Evolutionary conservation across 2,888 invertebrate genomes (phyloP).

Genomic region (Cerastis rubricosa): DNA sequence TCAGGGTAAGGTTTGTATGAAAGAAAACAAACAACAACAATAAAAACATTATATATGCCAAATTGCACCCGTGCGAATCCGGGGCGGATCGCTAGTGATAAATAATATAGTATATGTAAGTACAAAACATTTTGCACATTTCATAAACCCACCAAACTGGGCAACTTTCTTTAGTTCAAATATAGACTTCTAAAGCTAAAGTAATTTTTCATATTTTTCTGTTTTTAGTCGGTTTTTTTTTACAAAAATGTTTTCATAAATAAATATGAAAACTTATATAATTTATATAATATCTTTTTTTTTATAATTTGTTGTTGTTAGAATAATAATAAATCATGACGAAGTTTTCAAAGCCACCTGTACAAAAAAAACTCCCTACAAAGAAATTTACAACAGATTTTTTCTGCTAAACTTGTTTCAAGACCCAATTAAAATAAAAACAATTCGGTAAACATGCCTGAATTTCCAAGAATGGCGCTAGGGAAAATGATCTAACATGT

Average conservation of each 20-base stretch:
- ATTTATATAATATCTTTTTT: no score
- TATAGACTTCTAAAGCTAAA: no score
- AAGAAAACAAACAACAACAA: not conserved
- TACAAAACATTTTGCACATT: not conserved
- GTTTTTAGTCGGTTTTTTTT: no score
- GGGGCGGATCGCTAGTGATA: not conserved
- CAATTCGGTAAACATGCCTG: not conserved
- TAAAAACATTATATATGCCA: no score
- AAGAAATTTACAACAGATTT: not conserved
- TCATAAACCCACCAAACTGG: not conserved
- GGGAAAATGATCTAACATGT: slow-evolving; percentile 48
- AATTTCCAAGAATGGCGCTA: slow-evolving; percentile 41
- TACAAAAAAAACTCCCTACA: not conserved
- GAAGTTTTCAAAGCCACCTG: slow-evolving; percentile 28
- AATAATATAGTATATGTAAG: not conserved
- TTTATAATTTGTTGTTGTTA: no score
- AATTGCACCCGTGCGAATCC: not conserved
- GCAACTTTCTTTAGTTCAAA: no score
- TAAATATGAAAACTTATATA: no score
- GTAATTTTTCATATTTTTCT: no score
- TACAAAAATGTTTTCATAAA: no score
- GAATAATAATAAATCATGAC: no score
- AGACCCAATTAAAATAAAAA: slow-evolving; percentile 16
- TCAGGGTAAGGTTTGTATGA: not conserved
- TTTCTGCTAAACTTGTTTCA: slow-evolving; percentile 8